These are phyloP conservation scores for Upupa epops DNA, from an alignment of 2,113 vertebrate genomes.

Conservation along the genomic window DNA sequence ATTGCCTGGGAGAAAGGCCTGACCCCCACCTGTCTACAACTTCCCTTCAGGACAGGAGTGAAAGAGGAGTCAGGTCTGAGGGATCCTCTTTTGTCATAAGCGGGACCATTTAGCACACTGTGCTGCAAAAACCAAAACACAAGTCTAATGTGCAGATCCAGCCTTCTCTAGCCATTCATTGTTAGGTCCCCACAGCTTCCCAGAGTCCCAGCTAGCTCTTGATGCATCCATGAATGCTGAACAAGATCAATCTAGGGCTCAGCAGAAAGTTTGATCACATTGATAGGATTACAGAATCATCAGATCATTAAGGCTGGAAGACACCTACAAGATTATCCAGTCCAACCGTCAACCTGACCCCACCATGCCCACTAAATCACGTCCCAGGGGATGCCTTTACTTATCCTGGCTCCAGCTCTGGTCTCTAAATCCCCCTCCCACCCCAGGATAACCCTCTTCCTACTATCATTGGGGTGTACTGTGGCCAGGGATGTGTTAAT, in stretches of 20 bases:
- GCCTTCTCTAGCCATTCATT: background rate
- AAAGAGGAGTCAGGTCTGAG: background rate
- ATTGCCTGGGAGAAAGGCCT: too few species aligned
- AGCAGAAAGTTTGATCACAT: background rate
- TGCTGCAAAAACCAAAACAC: background rate
- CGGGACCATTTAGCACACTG: background rate
- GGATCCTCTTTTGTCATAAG: background rate
- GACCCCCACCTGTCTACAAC: too few species aligned
- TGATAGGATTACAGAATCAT: background rate
- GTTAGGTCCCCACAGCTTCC: background rate
- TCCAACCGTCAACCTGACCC: too few species aligned
- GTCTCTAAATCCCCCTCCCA: background rate
- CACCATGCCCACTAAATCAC: too few species aligned
- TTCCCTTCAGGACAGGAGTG: background rate
- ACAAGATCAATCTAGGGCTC: background rate
- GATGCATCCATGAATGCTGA: accelerated
- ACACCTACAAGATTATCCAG: too few species aligned
- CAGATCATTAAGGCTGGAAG: too few species aligned
- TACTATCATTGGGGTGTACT: background rate
- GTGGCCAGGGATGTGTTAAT: background rate
- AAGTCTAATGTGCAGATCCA: background rate
- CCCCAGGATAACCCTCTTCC: background rate
- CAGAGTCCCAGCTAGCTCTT: background rate
- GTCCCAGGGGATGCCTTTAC: background rate
- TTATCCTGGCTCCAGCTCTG: background rate